A percentile compares a stretch with the other conserved stretches of the same genome.
Evolutionary conservation across 2,888 invertebrate genomes (phyloP).

Genomic region (Agrochola circellaris): DNA sequence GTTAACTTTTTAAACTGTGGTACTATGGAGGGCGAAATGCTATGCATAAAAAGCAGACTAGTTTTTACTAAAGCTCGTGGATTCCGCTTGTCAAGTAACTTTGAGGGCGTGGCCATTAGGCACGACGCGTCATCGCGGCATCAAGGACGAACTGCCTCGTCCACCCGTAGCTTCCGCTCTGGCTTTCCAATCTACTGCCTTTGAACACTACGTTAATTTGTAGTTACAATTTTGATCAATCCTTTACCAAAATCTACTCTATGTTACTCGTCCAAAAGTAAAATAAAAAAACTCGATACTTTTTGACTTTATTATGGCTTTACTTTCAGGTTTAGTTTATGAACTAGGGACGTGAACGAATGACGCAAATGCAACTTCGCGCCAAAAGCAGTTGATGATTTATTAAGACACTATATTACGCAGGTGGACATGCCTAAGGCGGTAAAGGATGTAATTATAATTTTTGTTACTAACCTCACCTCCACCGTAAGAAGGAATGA

Average conservation of each 20-base stretch:
- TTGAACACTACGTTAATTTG: constrained; percentile 40
- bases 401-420: constrained; percentile 55
- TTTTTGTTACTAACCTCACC: constrained; percentile 58
- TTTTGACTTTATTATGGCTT: background rate
- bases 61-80: constrained; percentile 15
- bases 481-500: constrained; percentile 24
- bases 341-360: constrained; percentile 29
- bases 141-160: constrained; percentile 56
- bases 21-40: background rate
- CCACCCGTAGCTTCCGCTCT: constrained; percentile 47
- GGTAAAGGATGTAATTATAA: constrained; percentile 47
- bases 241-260: constrained; percentile 6
- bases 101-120: constrained; percentile 57
- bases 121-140: constrained; percentile 57
- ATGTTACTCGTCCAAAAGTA: background rate
- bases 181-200: constrained; percentile 50
- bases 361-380: constrained; percentile 37
- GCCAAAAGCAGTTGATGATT: constrained; percentile 52
- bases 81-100: constrained; percentile 31
- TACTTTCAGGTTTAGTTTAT: constrained; percentile 16
- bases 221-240: constrained; percentile 15
- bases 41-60: constrained; percentile 3
- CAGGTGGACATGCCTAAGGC: constrained; percentile 50
- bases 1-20: background rate
- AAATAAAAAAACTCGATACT: background rate